Evolutionary conservation across 2,888 invertebrate species (phyloP).

Genomic region (Leistus spinibarbis): DNA sequence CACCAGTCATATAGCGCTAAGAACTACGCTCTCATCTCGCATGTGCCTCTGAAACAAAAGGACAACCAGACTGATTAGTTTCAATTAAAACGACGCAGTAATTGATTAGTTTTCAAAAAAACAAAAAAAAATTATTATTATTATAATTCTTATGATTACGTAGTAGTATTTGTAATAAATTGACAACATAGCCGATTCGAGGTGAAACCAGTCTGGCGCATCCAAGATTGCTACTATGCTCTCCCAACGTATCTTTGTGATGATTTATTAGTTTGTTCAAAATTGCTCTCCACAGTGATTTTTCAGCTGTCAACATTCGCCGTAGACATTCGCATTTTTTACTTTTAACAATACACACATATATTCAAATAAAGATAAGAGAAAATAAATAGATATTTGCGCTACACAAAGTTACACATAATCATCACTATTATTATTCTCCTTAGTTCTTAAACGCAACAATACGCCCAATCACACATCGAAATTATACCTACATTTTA

Average conservation of each 20-base stretch:
- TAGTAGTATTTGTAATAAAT: not conserved
- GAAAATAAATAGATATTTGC: too few relatives aligned
- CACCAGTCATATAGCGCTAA: constrained; percentile 52
- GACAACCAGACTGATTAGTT: constrained; percentile 61
- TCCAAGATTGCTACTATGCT: constrained; percentile 55
- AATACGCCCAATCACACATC: too few relatives aligned
- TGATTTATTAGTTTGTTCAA: not conserved
- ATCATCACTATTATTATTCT: too few relatives aligned
- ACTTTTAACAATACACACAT: too few relatives aligned
- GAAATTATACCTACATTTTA: too few relatives aligned
- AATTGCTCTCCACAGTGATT: constrained; percentile 30
- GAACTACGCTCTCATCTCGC: constrained; percentile 69
- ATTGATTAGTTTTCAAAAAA: constrained; percentile 10
- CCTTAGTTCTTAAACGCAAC: too few relatives aligned
- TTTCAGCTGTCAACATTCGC: constrained; percentile 37
- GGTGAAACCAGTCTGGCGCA: constrained; percentile 56
- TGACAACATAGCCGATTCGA: constrained; percentile 14
- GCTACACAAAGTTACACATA: too few relatives aligned
- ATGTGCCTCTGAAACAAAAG: constrained; percentile 85
- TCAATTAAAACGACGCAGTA: constrained; percentile 38
- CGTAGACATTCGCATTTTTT: constrained; percentile 18
- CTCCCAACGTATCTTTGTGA: constrained; percentile 27
- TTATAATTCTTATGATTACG: not conserved
- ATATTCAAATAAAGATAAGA: too few relatives aligned
- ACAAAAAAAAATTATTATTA: constrained; percentile 12